Evolutionary conservation across 2,797 vertebrate species (phyloP).

Genomic region (Potorous gilbertii): DNA sequence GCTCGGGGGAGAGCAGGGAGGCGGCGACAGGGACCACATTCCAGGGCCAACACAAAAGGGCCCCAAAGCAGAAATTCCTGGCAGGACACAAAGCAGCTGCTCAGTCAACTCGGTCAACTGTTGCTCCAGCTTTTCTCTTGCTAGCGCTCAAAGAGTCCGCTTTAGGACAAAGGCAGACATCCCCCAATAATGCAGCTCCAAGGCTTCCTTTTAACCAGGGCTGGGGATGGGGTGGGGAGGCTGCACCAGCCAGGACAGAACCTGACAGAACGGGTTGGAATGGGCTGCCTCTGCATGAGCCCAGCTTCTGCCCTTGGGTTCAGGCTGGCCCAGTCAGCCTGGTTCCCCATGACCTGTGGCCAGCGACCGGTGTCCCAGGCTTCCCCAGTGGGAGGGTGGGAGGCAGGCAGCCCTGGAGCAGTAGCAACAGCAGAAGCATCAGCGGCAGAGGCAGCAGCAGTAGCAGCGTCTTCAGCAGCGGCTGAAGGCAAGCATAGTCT

Average conservation of each 20-base stretch:
- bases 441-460: background rate
- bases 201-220: constrained; percentile 89
- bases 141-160: constrained; percentile 89
- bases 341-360: background rate
- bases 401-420: background rate
- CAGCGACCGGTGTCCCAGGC: background rate
- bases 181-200: constrained; percentile 90
- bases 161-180: constrained; percentile 90
- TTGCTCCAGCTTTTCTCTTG: constrained; percentile 91
- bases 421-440: background rate
- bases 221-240: background rate
- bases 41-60: background rate
- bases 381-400: background rate
- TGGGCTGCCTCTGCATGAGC: too few relatives aligned
- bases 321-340: too few relatives aligned
- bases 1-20: background rate
- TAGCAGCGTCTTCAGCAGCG: background rate
- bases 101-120: constrained; percentile 91
- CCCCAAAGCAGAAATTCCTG: constrained; percentile 81
- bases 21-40: background rate
- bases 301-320: too few relatives aligned
- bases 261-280: background rate
- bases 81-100: constrained; percentile 89
- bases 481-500: constrained; percentile 85
- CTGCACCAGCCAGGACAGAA: background rate